Evolutionary conservation across 2,888 invertebrate species (phyloP), one percentile per base, ranked within the genome.

Genomic region (Yponomeuta plumbellus): DNA sequence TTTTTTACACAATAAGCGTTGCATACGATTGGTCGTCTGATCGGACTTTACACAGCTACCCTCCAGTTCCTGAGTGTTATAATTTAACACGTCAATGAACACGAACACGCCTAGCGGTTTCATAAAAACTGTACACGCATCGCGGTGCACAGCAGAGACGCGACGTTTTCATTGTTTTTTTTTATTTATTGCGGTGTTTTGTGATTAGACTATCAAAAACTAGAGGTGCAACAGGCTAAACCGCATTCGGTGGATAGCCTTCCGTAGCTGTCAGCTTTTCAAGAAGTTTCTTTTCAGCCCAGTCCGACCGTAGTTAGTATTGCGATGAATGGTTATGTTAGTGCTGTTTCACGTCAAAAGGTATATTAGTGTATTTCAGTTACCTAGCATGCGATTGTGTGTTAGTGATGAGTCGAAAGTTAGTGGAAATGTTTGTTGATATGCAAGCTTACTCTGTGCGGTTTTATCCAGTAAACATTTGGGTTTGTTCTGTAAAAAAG

Each of bases 341-440:
- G 26, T 23, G 20, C 39, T 34, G n/a, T 63, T 57, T n/a, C 8
- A 52, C 11, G 20, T 34, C 39, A 58, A 65, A 56, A 22, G 23
- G 64, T 64, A 65, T 64, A n/a, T n/a, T n/a, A 59, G 57, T 65
- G 34, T 34, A 8, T 34, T 26, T 26, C 26, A 62, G 67, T 62
- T 11, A 22, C 66, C 59, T 57, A 79, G 81, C 79, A 70, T 69
- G 82, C 83, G 84, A 81, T 78, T 75, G 72, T 71, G 77, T 81
- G 85, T 91, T 90, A 90, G 88, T 86, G 88, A 87, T 84, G 90
- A 90, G 90, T 88, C 89, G 89, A 88, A 88, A 87, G 26, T 91
- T 89, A 89, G 89, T 86, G 78, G 70, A 61, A 68, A 64, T 39
- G 63, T 68, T 62, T 23, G 65, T 59, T 64, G 66, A 65, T 66